phyloP scores from a whole-genome alignment of 2,888 invertebrate species.

The Coleophora flavipennella region DNA sequence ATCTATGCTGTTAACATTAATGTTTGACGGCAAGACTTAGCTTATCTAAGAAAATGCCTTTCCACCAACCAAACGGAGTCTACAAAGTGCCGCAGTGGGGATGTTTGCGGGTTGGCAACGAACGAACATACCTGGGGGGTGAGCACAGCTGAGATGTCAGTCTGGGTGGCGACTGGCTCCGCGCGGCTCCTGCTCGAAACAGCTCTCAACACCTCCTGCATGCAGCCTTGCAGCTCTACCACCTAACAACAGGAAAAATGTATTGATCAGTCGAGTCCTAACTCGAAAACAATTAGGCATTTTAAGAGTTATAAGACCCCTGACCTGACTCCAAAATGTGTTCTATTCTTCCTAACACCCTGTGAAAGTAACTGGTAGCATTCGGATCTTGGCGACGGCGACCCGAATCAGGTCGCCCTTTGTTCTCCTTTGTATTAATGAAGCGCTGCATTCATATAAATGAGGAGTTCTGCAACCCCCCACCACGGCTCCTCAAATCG shows the following conservation, averaged over 20 bases:
- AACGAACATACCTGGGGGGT: constrained; percentile 76
- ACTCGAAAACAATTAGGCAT: not conserved
- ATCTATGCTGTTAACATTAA: too few species aligned
- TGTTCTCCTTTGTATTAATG: not conserved
- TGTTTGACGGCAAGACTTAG: too few species aligned
- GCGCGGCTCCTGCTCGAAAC: constrained; percentile 55
- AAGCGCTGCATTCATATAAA: not conserved
- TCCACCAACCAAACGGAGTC: too few species aligned
- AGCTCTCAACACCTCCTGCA: constrained; percentile 83
- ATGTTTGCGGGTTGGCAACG: too few species aligned
- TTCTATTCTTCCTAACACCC: too few species aligned
- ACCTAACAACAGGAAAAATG: constrained; percentile 66
- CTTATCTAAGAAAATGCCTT: too few species aligned
- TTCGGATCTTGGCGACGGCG: not conserved
- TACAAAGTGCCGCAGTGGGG: too few species aligned
- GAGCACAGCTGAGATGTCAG: constrained; percentile 84
- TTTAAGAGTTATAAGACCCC: too few species aligned
- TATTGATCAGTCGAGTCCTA: constrained; percentile 1
- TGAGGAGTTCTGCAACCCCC: too few species aligned
- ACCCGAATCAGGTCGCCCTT: not conserved
- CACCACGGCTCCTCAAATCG: too few species aligned
- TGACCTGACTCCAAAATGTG: too few species aligned
- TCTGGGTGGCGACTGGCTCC: constrained; percentile 79
- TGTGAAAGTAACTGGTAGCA: too few species aligned
- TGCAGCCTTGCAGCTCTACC: constrained; percentile 83